These are phyloP conservation scores for Eristalis intricaria DNA, from an alignment of 2,888 invertebrate species.

Conservation along the genomic window DNA sequence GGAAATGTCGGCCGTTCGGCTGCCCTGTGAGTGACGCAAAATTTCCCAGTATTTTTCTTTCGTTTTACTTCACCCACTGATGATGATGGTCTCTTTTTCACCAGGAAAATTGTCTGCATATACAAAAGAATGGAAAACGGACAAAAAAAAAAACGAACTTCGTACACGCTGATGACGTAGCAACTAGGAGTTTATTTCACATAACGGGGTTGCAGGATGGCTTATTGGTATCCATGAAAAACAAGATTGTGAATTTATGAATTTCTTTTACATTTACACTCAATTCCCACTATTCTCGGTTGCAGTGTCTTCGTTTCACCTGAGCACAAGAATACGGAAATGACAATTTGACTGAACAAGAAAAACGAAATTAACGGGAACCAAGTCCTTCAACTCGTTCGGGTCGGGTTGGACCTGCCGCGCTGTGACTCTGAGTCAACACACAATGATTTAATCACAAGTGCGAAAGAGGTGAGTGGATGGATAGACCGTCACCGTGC, in stretches of 20 bases:
- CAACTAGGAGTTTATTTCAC: conserved; percentile 3
- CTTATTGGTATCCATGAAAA: neutral
- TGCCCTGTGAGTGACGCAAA: conserved; percentile 30
- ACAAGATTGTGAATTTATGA: neutral
- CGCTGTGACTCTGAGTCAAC: conserved; percentile 50
- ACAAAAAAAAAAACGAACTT: conserved; percentile 11
- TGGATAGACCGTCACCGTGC: conserved; percentile 2
- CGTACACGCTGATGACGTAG: conserved; percentile 56
- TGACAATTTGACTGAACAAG: conserved; percentile 5
- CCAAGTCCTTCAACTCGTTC: conserved; percentile 47
- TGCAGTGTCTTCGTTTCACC: neutral
- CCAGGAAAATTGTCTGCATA: conserved; percentile 38
- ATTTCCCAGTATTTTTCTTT: conserved; percentile 53
- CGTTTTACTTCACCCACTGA: neutral
- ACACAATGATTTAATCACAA: conserved; percentile 14
- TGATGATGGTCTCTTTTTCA: conserved; percentile 44
- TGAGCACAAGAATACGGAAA: conserved; percentile 10
- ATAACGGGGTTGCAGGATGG: neutral
- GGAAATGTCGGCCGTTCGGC: neutral
- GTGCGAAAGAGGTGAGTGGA: conserved; percentile 46
- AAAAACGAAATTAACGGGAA: conserved; percentile 38
- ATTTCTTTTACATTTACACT: neutral
- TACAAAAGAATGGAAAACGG: neutral
- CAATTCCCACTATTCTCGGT: conserved; percentile 18
- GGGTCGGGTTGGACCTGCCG: conserved; percentile 51